Percentiles rank a stretch among this genome's conserved stretches.
Conservation (phyloP, 2,797 vertebrate species). For the Poecilia picta region DNA sequence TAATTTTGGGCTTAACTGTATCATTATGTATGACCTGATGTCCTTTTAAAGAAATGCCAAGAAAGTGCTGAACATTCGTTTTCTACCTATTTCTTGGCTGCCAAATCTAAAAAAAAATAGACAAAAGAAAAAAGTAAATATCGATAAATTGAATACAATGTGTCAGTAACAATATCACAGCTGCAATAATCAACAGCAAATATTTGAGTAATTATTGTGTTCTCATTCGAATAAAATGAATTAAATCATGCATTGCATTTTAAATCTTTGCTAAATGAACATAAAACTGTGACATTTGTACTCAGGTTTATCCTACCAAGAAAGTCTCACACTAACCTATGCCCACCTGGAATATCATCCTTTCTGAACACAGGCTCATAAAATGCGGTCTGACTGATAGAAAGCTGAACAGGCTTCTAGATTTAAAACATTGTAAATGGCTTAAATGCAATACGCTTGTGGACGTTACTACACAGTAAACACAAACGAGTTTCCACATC, state of each 20-base stretch:
- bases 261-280: background rate
- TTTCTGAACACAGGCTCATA: slow-evolving; percentile 2
- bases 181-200: background rate
- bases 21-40: background rate
- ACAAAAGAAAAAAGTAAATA: background rate
- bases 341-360: background rate
- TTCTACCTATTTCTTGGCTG: too few relatives aligned
- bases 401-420: slow-evolving; percentile 32
- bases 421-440: slow-evolving; percentile 58
- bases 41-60: background rate
- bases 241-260: background rate
- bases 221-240: background rate
- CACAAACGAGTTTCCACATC: slow-evolving; percentile 26
- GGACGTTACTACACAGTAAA: slow-evolving; percentile 61
- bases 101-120: too few relatives aligned
- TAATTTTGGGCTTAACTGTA: background rate
- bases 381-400: slow-evolving; percentile 21
- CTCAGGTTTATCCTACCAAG: background rate
- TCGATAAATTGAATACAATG: background rate
- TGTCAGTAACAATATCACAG: background rate
- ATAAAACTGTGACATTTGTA: background rate
- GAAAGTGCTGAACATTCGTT: background rate
- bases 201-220: background rate
- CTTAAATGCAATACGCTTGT: slow-evolving; percentile 59
- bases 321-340: background rate